phyloP scores from a whole-genome alignment of 2,113 vertebrate genomes.

The Rhegmatorhina hoffmannsi region DNA sequence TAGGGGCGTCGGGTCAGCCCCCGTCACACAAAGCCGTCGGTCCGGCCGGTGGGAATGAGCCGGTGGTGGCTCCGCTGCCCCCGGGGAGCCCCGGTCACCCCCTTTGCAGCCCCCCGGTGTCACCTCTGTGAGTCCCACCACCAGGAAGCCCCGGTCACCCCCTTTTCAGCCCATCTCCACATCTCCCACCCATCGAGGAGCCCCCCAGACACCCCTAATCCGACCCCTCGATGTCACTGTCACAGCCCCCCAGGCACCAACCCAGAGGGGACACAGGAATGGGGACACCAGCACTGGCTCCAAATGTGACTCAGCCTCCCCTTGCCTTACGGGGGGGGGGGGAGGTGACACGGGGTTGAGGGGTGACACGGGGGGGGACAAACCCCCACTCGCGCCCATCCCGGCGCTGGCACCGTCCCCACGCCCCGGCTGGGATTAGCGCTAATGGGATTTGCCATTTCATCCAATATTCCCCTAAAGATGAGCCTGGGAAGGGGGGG shows the following conservation, averaged over 20 bases:
- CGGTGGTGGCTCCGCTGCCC: not conserved
- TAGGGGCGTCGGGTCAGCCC: constrained; percentile 55
- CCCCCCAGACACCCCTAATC: not conserved
- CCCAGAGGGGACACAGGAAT: not conserved
- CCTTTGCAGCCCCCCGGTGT: rapidly evolving
- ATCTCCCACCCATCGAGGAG: not conserved
- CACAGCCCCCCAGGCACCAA: rapidly evolving
- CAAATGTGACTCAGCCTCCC: not conserved
- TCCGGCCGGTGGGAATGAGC: constrained; percentile 8
- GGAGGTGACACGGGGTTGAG: not conserved
- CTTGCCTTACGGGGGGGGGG: not conserved
- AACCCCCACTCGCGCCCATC: not conserved
- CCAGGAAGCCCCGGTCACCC: not conserved
- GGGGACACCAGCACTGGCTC: not conserved
- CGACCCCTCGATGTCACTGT: not conserved
- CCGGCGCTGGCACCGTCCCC: not conserved
- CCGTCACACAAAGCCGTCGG: constrained; percentile 25
- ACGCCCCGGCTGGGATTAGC: constrained; percentile 54
- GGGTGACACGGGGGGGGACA: not conserved
- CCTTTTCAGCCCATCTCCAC: not conserved
- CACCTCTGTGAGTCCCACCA: not conserved
- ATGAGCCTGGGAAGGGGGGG: constrained; percentile 39
- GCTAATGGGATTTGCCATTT: constrained; percentile 70
- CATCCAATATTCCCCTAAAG: constrained; percentile 65
- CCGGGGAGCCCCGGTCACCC: not conserved